Evolutionary conservation across 35 echinoderm and acorn worm species (phyloP).

Genomic region (Acanthaster planci): DNA sequence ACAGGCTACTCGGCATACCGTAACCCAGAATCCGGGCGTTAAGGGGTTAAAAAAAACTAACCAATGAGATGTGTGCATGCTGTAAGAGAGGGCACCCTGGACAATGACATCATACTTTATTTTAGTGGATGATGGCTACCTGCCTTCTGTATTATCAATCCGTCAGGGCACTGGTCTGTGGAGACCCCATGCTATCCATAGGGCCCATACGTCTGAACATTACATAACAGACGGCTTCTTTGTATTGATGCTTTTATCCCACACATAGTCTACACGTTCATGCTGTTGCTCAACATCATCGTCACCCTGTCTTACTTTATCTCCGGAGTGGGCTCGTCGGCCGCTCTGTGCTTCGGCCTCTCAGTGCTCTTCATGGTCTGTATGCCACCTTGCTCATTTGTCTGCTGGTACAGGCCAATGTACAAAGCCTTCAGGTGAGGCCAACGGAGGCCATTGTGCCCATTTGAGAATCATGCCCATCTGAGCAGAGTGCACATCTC

Average conservation of each 20-base stretch:
- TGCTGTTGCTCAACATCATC: constrained; percentile 73
- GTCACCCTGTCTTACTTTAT: constrained; percentile 43
- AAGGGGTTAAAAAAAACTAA: too few relatives aligned
- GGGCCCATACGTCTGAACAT: background rate
- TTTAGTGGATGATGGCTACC: too few relatives aligned
- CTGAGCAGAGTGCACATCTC: too few relatives aligned
- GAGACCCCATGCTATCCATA: too few relatives aligned
- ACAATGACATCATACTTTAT: too few relatives aligned
- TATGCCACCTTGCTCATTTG: constrained; percentile 67
- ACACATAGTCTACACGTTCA: constrained; percentile 56
- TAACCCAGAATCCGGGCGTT: too few relatives aligned
- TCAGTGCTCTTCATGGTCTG: constrained; percentile 54
- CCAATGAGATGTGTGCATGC: too few relatives aligned
- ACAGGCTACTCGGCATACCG: too few relatives aligned
- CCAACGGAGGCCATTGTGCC: background rate
- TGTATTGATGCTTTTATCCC: constrained; percentile 13
- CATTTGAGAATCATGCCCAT: too few relatives aligned
- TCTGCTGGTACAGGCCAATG: constrained; percentile 89
- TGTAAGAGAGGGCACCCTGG: too few relatives aligned
- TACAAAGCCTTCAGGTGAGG: constrained; percentile 96
- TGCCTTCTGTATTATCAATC: too few relatives aligned
- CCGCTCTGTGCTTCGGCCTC: constrained; percentile 63
- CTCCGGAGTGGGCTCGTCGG: background rate
- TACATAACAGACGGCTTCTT: background rate
- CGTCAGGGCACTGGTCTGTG: too few relatives aligned